phyloP scores from a whole-genome alignment of 2,113 vertebrate species.

The Toxotes jaculatrix region DNA sequence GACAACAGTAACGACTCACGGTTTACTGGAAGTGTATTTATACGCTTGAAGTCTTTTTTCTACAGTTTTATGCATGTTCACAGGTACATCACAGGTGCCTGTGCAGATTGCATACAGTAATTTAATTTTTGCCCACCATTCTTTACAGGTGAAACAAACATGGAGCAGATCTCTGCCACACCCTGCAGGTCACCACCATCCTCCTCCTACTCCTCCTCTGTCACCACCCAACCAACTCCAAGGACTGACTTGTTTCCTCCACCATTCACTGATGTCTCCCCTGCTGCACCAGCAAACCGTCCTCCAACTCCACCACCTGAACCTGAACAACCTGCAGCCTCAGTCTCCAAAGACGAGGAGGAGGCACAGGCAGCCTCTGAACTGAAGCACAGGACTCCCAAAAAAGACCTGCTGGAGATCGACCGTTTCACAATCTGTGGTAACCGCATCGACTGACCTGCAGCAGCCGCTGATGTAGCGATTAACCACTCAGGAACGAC shows the following conservation, averaged over 20 bases:
- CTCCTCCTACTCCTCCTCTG: conserved; percentile 74
- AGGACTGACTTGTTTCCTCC: conserved; percentile 79
- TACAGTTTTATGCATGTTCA: too few relatives aligned
- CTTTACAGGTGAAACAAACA: conserved; percentile 80
- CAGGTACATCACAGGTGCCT: too few relatives aligned
- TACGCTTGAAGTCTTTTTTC: too few relatives aligned
- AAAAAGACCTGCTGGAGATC: conserved; percentile 95
- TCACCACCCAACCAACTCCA: conserved; percentile 88
- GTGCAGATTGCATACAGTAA: too few relatives aligned
- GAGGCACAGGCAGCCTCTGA: conserved; percentile 83
- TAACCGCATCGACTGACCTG: conserved; percentile 93
- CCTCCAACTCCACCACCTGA: conserved; percentile 60
- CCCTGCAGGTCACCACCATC: conserved; percentile 31
- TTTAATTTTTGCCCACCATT: not conserved
- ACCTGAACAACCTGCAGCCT: conserved; percentile 79
- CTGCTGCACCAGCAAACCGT: conserved; percentile 15
- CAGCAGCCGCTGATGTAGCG: conserved; percentile 34
- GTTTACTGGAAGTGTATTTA: too few relatives aligned
- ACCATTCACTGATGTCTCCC: not conserved
- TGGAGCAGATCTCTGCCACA: conserved; percentile 66
- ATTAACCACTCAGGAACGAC: conserved; percentile 66
- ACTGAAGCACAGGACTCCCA: conserved; percentile 88
- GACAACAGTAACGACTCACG: too few relatives aligned
- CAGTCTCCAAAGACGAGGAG: conserved; percentile 87
- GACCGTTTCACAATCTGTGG: conserved; percentile 98